phyloP scores from a whole-genome alignment of 2,888 invertebrate genomes.

The Marasmarcha lunaedactyla region DNA sequence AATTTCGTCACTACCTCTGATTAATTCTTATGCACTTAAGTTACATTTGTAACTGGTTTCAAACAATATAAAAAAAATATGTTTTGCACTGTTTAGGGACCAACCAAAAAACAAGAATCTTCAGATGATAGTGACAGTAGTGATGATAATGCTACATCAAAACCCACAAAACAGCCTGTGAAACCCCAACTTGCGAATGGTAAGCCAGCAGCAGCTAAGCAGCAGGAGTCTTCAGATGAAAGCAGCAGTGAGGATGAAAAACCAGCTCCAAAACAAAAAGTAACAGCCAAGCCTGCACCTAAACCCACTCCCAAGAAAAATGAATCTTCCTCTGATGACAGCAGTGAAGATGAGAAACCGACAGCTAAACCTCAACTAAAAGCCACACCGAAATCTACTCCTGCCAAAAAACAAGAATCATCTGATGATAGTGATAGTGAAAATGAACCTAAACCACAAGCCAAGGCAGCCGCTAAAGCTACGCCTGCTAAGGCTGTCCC shows the following conservation, averaged over 20 bases:
- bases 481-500: slow-evolving; percentile 18
- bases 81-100: slow-evolving; percentile 15
- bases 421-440: slow-evolving; percentile 36
- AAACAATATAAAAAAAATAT: no score
- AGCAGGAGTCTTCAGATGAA: slow-evolving; percentile 33
- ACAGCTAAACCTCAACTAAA: slow-evolving; percentile 13
- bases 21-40: no score
- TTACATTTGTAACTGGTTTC: no score
- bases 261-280: slow-evolving; percentile 14
- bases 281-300: slow-evolving; percentile 13
- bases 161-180: slow-evolving; percentile 21
- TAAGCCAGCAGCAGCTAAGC: slow-evolving; percentile 13
- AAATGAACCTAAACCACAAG: slow-evolving; percentile 27
- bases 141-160: slow-evolving; percentile 33
- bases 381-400: slow-evolving; percentile 8
- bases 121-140: slow-evolving; percentile 39
- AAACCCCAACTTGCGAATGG: slow-evolving; percentile 17
- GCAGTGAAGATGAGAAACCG: slow-evolving; percentile 27
- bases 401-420: slow-evolving; percentile 21
- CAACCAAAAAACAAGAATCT: slow-evolving; percentile 38
- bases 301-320: slow-evolving; percentile 18
- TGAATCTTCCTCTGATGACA: slow-evolving; percentile 34
- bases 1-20: slow-evolving; percentile 59
- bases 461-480: slow-evolving; percentile 11
- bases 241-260: slow-evolving; percentile 30